Evolutionary conservation across 1,140 invertebrate species (phyloP).

Genomic region (Platorchestia sp.): DNA sequence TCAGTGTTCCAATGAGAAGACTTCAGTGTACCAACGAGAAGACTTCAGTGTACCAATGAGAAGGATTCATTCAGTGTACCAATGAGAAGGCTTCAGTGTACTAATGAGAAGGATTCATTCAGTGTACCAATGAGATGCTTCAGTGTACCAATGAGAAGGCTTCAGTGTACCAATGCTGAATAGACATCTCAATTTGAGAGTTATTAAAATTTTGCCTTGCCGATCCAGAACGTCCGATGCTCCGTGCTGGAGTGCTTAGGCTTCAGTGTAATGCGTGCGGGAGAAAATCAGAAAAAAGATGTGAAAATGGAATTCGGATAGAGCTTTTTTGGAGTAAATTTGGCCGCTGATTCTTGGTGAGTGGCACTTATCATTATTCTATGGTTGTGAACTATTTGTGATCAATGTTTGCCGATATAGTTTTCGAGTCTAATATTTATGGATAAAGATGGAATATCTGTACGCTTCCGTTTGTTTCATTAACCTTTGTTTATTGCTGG

Average conservation of each 20-base stretch:
- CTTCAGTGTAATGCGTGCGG: too few relatives aligned
- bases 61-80: too few relatives aligned
- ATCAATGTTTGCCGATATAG: slow-evolving; percentile 43
- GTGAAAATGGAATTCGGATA: neutral
- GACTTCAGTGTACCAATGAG: too few relatives aligned
- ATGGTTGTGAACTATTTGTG: slow-evolving; percentile 45
- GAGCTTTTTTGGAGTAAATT: neutral
- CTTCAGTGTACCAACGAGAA: neutral
- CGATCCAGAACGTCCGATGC: neutral
- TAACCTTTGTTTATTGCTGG: neutral
- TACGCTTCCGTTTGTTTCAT: neutral
- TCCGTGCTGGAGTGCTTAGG: neutral
- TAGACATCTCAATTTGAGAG: neutral
- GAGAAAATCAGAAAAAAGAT: neutral
- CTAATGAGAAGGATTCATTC: too few relatives aligned
- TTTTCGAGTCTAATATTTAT: slow-evolving; percentile 18
- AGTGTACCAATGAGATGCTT: neutral
- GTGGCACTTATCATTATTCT: slow-evolving; percentile 19
- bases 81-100: too few relatives aligned
- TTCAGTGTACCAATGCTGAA: neutral
- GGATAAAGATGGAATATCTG: slow-evolving; percentile 23
- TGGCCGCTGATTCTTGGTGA: neutral
- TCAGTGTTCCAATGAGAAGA: too few relatives aligned
- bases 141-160: neutral
- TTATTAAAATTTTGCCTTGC: neutral